phyloP scores from a whole-genome alignment of 2,888 invertebrate genomes.

The Troilus luridus region DNA sequence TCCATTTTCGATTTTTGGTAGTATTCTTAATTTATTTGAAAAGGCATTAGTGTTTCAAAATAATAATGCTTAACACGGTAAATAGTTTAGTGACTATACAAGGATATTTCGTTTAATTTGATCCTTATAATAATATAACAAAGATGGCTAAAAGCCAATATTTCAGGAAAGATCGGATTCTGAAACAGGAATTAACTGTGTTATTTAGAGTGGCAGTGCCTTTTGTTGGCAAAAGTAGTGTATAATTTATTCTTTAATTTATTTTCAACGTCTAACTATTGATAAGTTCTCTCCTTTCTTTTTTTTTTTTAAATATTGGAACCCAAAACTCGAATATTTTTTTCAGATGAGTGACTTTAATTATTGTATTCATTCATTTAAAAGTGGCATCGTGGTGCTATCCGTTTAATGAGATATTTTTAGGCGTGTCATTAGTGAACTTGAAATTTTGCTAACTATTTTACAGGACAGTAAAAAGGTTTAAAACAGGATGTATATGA shows the following conservation, averaged over 20 bases:
- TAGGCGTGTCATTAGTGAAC: too few relatives aligned
- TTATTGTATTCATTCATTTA: too few relatives aligned
- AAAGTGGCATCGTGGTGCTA: too few relatives aligned
- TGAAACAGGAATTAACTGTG: not conserved
- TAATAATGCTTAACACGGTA: not conserved
- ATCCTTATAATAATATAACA: not conserved
- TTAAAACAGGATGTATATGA: too few relatives aligned
- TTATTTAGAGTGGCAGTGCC: not conserved
- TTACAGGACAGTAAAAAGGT: too few relatives aligned
- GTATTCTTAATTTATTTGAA: not conserved
- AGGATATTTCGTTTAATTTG: not conserved
- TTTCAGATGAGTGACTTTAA: too few relatives aligned
- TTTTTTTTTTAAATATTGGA: not conserved
- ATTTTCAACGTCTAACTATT: not conserved
- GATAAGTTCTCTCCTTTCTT: not conserved
- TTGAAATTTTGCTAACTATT: too few relatives aligned
- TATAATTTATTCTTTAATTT: constrained; percentile 16
- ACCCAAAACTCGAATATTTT: not conserved
- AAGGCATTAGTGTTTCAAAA: not conserved
- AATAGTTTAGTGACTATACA: not conserved
- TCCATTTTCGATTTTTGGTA: too few relatives aligned
- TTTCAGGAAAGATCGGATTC: not conserved
- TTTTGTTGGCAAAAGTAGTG: constrained; percentile 10
- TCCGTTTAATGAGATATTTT: too few relatives aligned
- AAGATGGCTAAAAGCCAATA: not conserved